Conservation (phyloP, 2,113 vertebrate genomes). For the Mesocricetus auratus region DNA sequence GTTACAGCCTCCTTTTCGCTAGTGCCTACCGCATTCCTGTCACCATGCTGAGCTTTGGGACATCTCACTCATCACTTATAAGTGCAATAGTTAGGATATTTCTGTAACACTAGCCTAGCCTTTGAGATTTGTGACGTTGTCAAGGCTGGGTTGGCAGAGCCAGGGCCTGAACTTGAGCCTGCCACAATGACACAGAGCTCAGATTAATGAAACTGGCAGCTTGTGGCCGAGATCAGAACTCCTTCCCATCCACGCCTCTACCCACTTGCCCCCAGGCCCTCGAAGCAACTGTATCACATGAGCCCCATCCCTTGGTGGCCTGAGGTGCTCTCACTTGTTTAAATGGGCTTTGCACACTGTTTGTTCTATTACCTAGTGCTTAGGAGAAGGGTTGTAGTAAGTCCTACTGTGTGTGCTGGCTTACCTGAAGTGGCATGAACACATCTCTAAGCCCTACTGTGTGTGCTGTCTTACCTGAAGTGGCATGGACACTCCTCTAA, state of each 20-base stretch:
- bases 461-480: not conserved
- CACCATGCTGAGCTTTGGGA: not conserved
- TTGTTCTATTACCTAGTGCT: not conserved
- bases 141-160: not conserved
- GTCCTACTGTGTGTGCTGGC: not conserved
- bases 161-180: not conserved
- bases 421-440: not conserved
- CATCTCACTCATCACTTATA: not conserved
- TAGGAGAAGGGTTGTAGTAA: accelerated
- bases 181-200: not conserved
- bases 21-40: not conserved
- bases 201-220: not conserved
- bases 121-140: not conserved
- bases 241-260: not conserved
- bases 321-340: not conserved
- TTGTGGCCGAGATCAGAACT: not conserved
- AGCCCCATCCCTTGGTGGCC: not conserved
- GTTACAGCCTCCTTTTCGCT: no score
- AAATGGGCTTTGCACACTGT: not conserved
- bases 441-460: not conserved
- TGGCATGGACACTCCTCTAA: not conserved
- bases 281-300: not conserved
- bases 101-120: not conserved
- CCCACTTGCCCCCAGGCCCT: not conserved
- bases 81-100: not conserved